Percentiles rank a stretch among this genome's conserved stretches.
Conservation (phyloP, 2,888 invertebrate species). For the Rhamnusium bicolor region DNA sequence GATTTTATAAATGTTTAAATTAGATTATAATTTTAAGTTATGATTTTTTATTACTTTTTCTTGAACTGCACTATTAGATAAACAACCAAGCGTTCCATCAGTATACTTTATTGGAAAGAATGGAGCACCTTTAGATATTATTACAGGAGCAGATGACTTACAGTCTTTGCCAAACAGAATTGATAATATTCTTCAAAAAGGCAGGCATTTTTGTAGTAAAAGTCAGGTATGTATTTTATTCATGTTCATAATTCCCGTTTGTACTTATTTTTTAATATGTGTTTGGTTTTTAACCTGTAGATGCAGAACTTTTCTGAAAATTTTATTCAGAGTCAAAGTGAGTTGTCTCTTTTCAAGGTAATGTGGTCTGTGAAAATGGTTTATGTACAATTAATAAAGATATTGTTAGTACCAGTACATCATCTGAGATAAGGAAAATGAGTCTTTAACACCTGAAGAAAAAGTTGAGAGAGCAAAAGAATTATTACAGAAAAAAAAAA, state of each 20-base stretch:
- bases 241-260: not conserved
- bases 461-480: slow-evolving; percentile 79
- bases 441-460: slow-evolving; percentile 71
- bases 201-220: slow-evolving; percentile 68
- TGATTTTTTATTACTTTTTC: too few species aligned
- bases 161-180: slow-evolving; percentile 79
- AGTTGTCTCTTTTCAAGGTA: slow-evolving; percentile 52
- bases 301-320: slow-evolving; percentile 49
- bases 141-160: slow-evolving; percentile 77
- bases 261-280: too few species aligned
- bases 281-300: slow-evolving; percentile 33
- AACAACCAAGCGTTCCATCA: slow-evolving; percentile 85
- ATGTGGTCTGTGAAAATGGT: slow-evolving; percentile 74
- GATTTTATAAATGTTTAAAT: too few species aligned
- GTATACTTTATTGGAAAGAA: slow-evolving; percentile 89
- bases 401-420: slow-evolving; percentile 37
- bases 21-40: too few species aligned
- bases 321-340: slow-evolving; percentile 53
- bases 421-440: slow-evolving; percentile 37
- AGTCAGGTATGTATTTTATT: slow-evolving; percentile 33
- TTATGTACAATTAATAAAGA: slow-evolving; percentile 68
- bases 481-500: slow-evolving; percentile 78
- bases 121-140: slow-evolving; percentile 86
- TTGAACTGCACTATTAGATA: slow-evolving; percentile 73
- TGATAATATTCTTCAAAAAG: slow-evolving; percentile 75